These are phyloP conservation scores for Lepidurus packardi DNA, from an alignment of 1,140 invertebrate species.

Conservation along the genomic window DNA sequence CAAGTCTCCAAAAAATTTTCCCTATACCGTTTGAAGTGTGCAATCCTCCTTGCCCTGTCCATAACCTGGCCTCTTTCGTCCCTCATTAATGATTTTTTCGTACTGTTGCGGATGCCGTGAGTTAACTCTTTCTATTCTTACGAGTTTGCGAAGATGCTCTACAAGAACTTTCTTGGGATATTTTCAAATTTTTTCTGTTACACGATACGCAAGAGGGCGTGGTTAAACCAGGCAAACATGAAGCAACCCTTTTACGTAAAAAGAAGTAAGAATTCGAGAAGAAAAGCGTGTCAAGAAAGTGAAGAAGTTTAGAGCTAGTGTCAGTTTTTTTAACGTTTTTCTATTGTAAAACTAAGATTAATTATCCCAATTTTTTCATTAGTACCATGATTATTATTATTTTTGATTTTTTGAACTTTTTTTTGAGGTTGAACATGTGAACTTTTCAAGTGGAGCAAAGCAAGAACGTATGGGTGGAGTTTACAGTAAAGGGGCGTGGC, in stretches of 20 bases:
- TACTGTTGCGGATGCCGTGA: conserved; percentile 6
- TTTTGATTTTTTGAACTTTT: not conserved
- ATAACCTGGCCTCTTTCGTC: conserved; percentile 3
- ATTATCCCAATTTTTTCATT: not conserved
- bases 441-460: not conserved
- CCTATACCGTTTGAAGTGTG: conserved; percentile 20
- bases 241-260: not conserved
- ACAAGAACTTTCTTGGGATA: not conserved
- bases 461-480: no score
- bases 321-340: conserved; percentile 4
- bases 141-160: not conserved
- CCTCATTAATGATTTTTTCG: conserved; percentile 13
- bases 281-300: not conserved
- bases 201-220: no score
- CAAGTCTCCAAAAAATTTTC: not conserved
- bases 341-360: conserved; percentile 11
- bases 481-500: not conserved
- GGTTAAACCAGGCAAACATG: no score
- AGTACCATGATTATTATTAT: no score
- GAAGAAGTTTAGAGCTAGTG: not conserved
- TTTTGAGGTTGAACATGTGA: not conserved
- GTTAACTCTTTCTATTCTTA: conserved; percentile 19
- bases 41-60: conserved; percentile 1
- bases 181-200: no score
- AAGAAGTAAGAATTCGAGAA: not conserved